Percentiles rank a stretch among this genome's conserved stretches.
Conservation (phyloP, 2,797 vertebrate species). For the Myotis vivesi region DNA sequence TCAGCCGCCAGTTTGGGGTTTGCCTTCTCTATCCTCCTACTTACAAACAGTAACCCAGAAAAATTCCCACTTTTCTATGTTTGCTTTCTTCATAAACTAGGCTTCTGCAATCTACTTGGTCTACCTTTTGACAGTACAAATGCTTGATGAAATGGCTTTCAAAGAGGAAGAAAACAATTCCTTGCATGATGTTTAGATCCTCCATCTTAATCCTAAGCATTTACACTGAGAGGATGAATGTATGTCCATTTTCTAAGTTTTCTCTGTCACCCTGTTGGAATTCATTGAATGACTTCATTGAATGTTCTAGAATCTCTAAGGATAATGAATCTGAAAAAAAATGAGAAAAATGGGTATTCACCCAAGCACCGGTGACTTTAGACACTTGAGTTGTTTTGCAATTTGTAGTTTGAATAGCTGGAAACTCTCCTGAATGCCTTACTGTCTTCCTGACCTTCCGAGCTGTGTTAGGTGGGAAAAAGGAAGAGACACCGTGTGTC, state of each 20-base stretch:
- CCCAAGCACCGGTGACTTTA: not conserved
- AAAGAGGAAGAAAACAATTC: not conserved
- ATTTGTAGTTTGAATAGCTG: slow-evolving; percentile 37
- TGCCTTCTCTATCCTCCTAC: not conserved
- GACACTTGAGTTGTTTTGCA: slow-evolving; percentile 52
- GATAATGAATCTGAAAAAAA: slow-evolving; percentile 50
- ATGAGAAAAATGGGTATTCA: slow-evolving; percentile 44
- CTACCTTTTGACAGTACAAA: not conserved
- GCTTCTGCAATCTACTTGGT: not conserved
- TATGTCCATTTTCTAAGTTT: slow-evolving; percentile 50
- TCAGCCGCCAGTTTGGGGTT: not conserved
- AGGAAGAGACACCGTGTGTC: not conserved
- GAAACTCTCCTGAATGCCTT: slow-evolving; percentile 51
- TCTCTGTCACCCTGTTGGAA: not conserved
- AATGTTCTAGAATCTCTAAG: not conserved
- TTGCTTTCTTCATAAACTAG: not conserved
- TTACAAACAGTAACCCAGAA: not conserved
- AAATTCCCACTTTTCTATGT: not conserved
- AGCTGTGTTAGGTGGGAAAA: not conserved
- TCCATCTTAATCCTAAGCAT: slow-evolving; percentile 37
- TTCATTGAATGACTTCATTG: slow-evolving; percentile 32
- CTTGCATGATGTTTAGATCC: not conserved
- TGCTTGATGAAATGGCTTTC: slow-evolving; percentile 24
- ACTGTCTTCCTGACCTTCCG: slow-evolving; percentile 53
- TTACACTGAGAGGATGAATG: slow-evolving; percentile 33